Evolutionary conservation across 2,797 vertebrate genomes (phyloP).

Genomic region (Gallinago stenura): DNA sequence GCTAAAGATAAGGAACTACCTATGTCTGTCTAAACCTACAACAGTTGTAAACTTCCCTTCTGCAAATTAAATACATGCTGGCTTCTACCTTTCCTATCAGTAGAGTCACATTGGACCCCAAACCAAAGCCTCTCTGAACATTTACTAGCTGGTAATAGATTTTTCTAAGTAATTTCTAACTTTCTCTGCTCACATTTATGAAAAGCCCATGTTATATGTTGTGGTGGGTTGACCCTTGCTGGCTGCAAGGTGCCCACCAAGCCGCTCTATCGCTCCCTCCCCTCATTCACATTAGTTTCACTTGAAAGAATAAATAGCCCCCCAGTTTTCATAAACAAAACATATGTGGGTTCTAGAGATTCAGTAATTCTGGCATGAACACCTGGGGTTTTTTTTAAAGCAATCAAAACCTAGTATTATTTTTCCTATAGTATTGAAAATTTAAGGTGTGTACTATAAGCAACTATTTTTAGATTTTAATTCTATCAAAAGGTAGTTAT

Average conservation of each 20-base stretch:
- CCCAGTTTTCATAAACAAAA: neutral
- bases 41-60: neutral
- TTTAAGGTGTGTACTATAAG: neutral
- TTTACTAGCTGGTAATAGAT: neutral
- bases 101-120: neutral
- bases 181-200: neutral
- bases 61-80: neutral
- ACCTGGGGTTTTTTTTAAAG: neutral
- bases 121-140: neutral
- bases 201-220: fast-evolving
- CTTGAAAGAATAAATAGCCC: neutral
- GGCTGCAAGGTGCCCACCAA: neutral
- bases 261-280: too few relatives aligned
- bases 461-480: neutral
- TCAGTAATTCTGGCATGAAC: neutral
- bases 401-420: neutral
- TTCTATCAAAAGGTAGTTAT: neutral
- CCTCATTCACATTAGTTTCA: neutral
- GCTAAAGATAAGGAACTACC: neutral
- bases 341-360: neutral
- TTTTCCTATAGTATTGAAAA: neutral
- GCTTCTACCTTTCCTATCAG: neutral
- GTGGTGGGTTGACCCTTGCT: neutral
- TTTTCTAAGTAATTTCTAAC: neutral
- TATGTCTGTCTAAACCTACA: neutral